Evolutionary conservation across 2,797 vertebrate genomes (phyloP), one percentile per base, ranked within the genome.

Genomic region (Myotis vivesi): DNA sequence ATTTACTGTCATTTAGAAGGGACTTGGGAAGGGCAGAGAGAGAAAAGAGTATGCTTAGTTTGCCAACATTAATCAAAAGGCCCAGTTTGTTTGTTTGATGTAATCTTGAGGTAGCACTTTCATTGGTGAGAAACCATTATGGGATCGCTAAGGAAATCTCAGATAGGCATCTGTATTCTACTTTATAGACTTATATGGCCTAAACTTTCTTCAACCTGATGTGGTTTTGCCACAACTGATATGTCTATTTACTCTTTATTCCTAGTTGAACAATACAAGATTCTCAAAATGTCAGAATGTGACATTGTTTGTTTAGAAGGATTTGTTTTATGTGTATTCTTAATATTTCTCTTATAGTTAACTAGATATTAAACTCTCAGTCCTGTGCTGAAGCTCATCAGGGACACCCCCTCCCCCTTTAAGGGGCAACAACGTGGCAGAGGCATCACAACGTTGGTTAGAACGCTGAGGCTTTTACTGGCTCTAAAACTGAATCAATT

Each of bases 301-400:
- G 97, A 98, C 92, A 97, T 97, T 97, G 95, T 98, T 98, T 96
- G 93, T 98, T 97, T 95, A 92, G 93, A 96, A 96, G 94, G 92
- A 96, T 97, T 97, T 98, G 96, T 91, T 96, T 97, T 98, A 97
- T 98, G 97, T 97, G 95, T 97, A 97, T 97, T 92, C 38, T 96
- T 33, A 94, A 96, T 96, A 94, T 96, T 98, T 95, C 96, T 96
- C 94, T 96, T 98, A 97, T 82, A 97, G 97, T 98, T 95, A 95
- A 82, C 71, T 57, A 53, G 28, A 68, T 2, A 8, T 59, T 83
- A 64, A 92, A 75, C 41, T 16, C 15, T n/a, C 28, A 7, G 30
- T 88, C 33, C 20, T 77, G 22, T 16, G 68, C 51, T 86, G 1
- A 28, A 6, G 76, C 62, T 87, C 66, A 46, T 12, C 6, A 92